Conservation (phyloP, 2,888 invertebrate genomes). For the Calameuta idolon region DNA sequence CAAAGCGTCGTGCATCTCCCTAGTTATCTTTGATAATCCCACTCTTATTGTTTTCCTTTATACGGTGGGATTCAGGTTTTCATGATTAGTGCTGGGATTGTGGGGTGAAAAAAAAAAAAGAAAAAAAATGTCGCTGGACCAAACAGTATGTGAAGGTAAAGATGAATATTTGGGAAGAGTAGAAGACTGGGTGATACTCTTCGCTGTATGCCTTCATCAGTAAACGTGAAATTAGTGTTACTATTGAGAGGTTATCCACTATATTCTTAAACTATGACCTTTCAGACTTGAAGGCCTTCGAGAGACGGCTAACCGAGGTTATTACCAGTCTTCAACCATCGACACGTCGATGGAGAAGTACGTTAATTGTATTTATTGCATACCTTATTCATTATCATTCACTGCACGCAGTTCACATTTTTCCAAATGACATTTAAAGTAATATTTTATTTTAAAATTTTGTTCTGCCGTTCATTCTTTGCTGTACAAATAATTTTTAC, state of each 20-base stretch:
- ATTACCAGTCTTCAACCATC: constrained; percentile 95
- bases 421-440: too few relatives aligned
- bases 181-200: background rate
- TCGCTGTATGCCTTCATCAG: background rate
- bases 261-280: constrained; percentile 46
- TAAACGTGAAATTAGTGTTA: background rate
- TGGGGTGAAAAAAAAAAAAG: background rate
- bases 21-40: too few relatives aligned
- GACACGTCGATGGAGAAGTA: constrained; percentile 96
- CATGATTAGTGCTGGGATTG: too few relatives aligned
- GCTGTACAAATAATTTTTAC: too few relatives aligned
- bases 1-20: too few relatives aligned
- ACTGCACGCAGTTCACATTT: too few relatives aligned
- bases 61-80: too few relatives aligned
- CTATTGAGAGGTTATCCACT: too few relatives aligned
- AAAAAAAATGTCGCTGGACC: constrained; percentile 80
- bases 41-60: too few relatives aligned
- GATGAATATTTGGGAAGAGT: constrained; percentile 15
- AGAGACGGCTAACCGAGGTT: constrained; percentile 95
- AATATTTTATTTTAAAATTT: too few relatives aligned
- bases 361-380: constrained; percentile 56
- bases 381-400: too few relatives aligned
- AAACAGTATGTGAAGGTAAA: constrained; percentile 92
- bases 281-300: constrained; percentile 97
- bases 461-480: too few relatives aligned